These are phyloP conservation scores for Timema podura DNA, from an alignment of 2,888 invertebrate genomes.

Conservation along the genomic window DNA sequence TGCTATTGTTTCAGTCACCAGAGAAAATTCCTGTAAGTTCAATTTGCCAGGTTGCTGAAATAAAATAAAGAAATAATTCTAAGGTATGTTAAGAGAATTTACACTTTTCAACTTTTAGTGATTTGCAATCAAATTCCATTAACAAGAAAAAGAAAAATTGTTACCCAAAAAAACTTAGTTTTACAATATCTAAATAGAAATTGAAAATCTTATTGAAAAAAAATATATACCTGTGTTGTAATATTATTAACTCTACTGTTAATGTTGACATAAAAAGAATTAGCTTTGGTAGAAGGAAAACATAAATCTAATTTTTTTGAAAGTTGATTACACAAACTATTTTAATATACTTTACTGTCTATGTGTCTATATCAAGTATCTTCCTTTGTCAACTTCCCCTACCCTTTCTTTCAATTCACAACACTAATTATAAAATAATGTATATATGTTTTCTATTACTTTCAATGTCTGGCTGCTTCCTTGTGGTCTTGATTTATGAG, in stretches of 20 bases:
- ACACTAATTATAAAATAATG: background rate
- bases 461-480: constrained; percentile 65
- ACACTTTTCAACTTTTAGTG: background rate
- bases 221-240: too few relatives aligned
- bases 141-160: background rate
- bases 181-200: background rate
- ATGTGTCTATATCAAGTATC: too few relatives aligned
- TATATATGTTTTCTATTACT: constrained; percentile 40
- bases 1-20: constrained; percentile 81
- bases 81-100: background rate
- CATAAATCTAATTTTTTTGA: too few relatives aligned
- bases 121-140: background rate
- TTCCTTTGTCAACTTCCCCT: background rate
- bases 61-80: background rate
- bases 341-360: too few relatives aligned
- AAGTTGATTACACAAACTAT: too few relatives aligned
- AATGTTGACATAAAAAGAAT: too few relatives aligned
- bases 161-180: background rate
- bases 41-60: constrained; percentile 80
- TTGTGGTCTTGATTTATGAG: constrained; percentile 60
- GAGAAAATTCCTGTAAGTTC: constrained; percentile 82
- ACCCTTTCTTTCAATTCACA: background rate
- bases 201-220: too few relatives aligned
- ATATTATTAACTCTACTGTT: too few relatives aligned
- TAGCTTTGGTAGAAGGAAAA: too few relatives aligned